These are phyloP conservation scores for Okapia johnstoni DNA, from an alignment of 2,113 vertebrate species.

Conservation along the genomic window DNA sequence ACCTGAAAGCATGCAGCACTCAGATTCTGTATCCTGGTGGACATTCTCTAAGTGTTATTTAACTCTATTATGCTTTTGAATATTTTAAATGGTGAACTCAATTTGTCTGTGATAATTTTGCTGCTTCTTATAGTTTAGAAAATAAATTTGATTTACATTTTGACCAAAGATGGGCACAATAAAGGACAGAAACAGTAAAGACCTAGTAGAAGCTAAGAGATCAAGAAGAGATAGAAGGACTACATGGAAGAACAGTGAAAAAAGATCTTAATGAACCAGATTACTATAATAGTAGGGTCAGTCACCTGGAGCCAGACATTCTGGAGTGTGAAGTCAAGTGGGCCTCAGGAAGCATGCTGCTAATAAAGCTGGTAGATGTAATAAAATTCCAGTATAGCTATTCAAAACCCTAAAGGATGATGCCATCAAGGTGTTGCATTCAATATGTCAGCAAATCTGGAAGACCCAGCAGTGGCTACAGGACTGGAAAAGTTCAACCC, in stretches of 20 bases:
- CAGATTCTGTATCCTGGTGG: neutral
- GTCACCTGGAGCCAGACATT: neutral
- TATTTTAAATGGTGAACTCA: neutral
- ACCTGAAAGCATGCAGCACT: neutral
- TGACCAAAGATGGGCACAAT: neutral
- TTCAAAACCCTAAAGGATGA: neutral
- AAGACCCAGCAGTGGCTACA: neutral
- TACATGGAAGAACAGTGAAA: neutral
- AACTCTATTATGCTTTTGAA: neutral
- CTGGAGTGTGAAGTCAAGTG: neutral
- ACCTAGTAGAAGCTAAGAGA: neutral
- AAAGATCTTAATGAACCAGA: neutral
- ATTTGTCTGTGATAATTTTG: neutral
- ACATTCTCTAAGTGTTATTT: neutral
- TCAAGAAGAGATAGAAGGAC: neutral
- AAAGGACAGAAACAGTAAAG: neutral
- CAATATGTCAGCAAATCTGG: neutral
- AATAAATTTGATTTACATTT: neutral
- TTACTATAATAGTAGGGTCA: neutral
- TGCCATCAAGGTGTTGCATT: neutral
- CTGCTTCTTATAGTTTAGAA: neutral
- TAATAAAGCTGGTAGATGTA: neutral
- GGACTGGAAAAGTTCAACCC: neutral
- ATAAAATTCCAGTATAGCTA: neutral
- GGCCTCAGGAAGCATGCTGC: neutral